These are phyloP conservation scores for Sparus aurata DNA, from an alignment of 2,797 vertebrate species.

Conservation along the genomic window DNA sequence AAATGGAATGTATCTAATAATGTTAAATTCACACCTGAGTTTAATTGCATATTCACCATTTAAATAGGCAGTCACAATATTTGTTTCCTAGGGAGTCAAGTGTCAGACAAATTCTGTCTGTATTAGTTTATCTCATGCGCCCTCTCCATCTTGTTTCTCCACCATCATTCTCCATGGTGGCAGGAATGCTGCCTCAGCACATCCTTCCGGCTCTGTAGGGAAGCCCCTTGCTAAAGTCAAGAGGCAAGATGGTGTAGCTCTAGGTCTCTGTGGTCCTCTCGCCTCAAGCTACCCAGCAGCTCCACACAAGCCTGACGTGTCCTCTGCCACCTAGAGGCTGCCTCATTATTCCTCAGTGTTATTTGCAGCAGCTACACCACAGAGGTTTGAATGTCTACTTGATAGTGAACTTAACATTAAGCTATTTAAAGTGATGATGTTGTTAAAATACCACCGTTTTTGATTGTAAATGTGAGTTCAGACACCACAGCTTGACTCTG, in stretches of 20 bases:
- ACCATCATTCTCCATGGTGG: not conserved
- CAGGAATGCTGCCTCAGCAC: conserved; percentile 30
- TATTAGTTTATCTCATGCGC: not conserved
- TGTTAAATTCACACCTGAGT: not conserved
- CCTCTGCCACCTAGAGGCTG: not conserved
- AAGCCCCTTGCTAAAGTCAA: conserved; percentile 17
- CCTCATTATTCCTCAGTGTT: not conserved
- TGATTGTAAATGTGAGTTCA: not conserved
- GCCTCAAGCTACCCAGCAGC: conserved; percentile 17
- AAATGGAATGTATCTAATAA: too few relatives aligned
- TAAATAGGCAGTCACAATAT: too few relatives aligned
- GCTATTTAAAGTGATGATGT: not conserved
- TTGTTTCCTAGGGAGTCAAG: not conserved
- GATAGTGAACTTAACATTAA: not conserved
- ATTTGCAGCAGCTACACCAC: not conserved
- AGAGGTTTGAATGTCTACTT: not conserved
- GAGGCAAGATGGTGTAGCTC: conserved; percentile 1
- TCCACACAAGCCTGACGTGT: conserved; percentile 3
- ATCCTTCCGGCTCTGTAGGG: conserved; percentile 11
- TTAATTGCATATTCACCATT: not conserved
- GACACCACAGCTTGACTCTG: not conserved
- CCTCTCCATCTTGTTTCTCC: conserved; percentile 20
- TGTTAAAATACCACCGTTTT: not conserved
- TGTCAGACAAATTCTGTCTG: not conserved
- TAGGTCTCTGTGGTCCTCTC: conserved; percentile 16